Evolutionary conservation across 2,113 vertebrate species (phyloP).

Genomic region (Cynopterus brachyotis): DNA sequence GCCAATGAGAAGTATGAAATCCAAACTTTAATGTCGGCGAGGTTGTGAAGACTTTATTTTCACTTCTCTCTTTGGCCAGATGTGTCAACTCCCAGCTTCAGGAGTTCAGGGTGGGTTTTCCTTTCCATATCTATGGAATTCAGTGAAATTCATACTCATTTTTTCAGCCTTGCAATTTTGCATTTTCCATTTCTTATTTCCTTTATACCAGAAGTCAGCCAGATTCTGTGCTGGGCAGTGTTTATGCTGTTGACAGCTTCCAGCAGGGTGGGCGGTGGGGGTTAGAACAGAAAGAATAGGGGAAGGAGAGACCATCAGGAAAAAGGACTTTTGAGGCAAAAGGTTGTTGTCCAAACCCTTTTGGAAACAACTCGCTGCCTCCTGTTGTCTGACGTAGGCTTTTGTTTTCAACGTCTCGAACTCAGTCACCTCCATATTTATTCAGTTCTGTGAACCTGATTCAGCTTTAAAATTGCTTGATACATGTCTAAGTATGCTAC

Average conservation of each 20-base stretch:
- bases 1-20: constrained; percentile 70
- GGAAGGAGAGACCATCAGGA: background rate
- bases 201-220: constrained; percentile 1
- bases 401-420: constrained; percentile 3
- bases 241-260: background rate
- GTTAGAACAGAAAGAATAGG: background rate
- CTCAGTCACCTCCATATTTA: background rate
- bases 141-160: background rate
- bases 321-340: background rate
- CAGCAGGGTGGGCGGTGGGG: background rate
- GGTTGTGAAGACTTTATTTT: constrained; percentile 77
- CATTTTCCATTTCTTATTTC: background rate
- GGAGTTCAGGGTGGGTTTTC: constrained; percentile 64
- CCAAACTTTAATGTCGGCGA: constrained; percentile 70
- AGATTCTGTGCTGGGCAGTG: background rate
- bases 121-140: background rate
- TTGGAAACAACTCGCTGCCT: background rate
- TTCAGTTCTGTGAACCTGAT: background rate
- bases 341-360: background rate
- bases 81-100: constrained; percentile 78
- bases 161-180: background rate
- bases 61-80: constrained; percentile 73
- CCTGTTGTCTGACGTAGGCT: background rate
- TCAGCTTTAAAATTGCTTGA: background rate
- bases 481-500: background rate